phyloP scores from a whole-genome alignment of 2,113 vertebrate genomes.

The Bostrychus sinensis region DNA sequence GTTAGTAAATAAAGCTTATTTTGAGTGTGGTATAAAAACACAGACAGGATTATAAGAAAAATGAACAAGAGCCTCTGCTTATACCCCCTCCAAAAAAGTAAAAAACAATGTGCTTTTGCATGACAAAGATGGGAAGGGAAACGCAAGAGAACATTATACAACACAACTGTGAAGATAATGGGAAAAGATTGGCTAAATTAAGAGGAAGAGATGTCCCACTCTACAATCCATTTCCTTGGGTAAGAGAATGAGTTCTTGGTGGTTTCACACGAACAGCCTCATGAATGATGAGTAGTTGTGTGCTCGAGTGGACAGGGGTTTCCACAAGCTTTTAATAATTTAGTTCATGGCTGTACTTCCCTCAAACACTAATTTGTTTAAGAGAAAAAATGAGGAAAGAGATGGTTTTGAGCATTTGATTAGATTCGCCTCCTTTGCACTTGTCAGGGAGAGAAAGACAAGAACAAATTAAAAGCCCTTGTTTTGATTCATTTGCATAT shows the following conservation, averaged over 20 bases:
- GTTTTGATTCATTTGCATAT: constrained; percentile 5
- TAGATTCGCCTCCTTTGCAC: not conserved
- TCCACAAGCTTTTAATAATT: constrained; percentile 13
- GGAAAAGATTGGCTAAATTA: not conserved
- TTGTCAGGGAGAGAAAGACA: not conserved
- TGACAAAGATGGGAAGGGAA: not conserved
- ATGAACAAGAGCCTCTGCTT: not conserved
- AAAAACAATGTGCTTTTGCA: constrained; percentile 4
- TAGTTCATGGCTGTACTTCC: constrained; percentile 10
- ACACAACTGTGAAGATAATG: not conserved
- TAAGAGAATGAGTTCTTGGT: not conserved
- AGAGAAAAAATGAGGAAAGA: not conserved
- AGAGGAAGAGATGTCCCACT: not conserved
- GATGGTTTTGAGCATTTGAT: constrained; percentile 4
- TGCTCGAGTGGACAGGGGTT: not conserved
- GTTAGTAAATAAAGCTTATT: constrained; percentile 6
- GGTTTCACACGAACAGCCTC: constrained; percentile 1
- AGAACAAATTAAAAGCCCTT: constrained; percentile 6
- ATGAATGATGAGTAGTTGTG: constrained; percentile 8
- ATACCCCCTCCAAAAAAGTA: not conserved
- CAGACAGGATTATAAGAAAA: constrained; percentile 25
- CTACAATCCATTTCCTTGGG: not conserved
- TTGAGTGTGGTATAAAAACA: constrained; percentile 2
- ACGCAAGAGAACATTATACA: not conserved
- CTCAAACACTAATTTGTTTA: constrained; percentile 1